Base-by-base conservation (phyloP, 2,888 invertebrate species). In the Plutella xylostella region DNA sequence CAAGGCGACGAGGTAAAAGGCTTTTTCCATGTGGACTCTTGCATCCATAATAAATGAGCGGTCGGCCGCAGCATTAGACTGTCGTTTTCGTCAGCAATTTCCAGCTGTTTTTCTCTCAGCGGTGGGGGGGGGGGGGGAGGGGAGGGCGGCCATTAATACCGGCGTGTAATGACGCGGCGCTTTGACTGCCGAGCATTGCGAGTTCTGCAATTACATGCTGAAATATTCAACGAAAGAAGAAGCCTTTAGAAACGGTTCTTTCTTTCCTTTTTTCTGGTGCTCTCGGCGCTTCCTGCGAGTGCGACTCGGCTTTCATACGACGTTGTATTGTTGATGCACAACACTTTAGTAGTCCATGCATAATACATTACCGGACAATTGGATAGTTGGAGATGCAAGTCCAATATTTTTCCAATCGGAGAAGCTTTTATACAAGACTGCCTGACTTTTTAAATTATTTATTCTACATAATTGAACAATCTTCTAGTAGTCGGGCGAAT, bases 21-120 rank as follows among this genome's bases (percentile, higher is more conserved):
- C 58, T 58, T 60, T 60, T 61, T 58, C 55, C 53, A 51, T 51
- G 53, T 51, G 57, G 56, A 52, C 55, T 55, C 47, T 52, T 47
- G 58, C 60, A 67, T 71, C 62, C 67, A 69, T 70, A 67, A 68
- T 67, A 60, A 67, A 71, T 58, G 64, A 69, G 65, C 56, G 67
- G 64, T 54, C 65, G 57, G 63, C 59, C 56, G 55, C 56, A 53
- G 50, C 52, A 49, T 56, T 53, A 52, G 53, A 49, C 35, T 17
- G 22, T 34, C 51, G 48, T 48, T 54, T 51, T 53, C 51, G 49
- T 51, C 53, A 50, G 58, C 57, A 51, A 55, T 52, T 56, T 51
- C 53, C 51, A 53, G 51, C 46, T 48, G 51, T 46, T 57, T 55
- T 18, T 42, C 42, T 30, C 19, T 25, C 15, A 7, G 17, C 22